These are phyloP conservation scores for Hystrix brachyura DNA, from an alignment of 2,113 vertebrate genomes.

Conservation along the genomic window DNA sequence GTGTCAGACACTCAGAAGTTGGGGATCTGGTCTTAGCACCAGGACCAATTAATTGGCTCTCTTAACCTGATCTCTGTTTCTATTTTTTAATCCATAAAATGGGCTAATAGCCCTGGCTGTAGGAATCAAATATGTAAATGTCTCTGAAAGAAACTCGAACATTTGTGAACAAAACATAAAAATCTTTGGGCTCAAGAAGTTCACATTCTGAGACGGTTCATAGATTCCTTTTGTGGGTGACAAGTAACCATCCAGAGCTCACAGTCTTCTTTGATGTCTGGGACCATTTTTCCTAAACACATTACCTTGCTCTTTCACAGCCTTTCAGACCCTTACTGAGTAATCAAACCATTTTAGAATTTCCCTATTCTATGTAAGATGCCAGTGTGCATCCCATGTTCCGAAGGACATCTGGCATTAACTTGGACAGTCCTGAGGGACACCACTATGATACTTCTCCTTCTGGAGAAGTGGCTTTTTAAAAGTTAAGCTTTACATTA, in stretches of 20 bases:
- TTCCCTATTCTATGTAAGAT: background rate
- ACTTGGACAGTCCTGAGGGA: background rate
- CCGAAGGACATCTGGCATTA: background rate
- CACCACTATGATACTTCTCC: background rate
- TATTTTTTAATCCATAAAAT: background rate
- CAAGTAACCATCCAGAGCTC: background rate
- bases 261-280: background rate
- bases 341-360: background rate
- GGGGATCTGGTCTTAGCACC: background rate
- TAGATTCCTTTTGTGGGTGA: background rate
- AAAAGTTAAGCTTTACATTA: background rate
- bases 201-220: background rate
- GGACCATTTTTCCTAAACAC: background rate
- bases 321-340: background rate
- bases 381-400: background rate
- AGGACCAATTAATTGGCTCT: background rate
- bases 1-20: background rate
- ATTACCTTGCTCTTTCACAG: background rate
- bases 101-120: background rate
- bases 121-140: background rate
- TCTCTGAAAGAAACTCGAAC: slow-evolving; percentile 33
- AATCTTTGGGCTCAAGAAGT: background rate
- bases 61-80: background rate
- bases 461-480: background rate
- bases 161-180: background rate